Evolutionary conservation across 2,113 vertebrate species (phyloP).

Genomic region (Neopipo cinnamomea): DNA sequence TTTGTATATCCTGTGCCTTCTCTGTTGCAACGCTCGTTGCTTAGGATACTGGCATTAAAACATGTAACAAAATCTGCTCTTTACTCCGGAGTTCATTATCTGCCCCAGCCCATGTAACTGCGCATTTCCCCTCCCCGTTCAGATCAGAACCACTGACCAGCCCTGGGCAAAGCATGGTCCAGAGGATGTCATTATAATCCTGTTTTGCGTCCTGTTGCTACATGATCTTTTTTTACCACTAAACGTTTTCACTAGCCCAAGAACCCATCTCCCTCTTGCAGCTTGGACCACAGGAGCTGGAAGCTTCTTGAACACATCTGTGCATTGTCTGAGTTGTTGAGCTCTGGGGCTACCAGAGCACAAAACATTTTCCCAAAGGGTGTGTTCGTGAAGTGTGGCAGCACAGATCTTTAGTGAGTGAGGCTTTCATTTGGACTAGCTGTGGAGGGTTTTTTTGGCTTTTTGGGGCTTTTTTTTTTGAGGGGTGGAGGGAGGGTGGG

Average conservation of each 20-base stretch:
- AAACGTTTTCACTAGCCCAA: background rate
- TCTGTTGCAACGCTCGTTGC: background rate
- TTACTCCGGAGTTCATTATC: background rate
- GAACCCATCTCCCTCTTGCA: background rate
- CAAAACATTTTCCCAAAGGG: fast-evolving
- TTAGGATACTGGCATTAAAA: slow-evolving; percentile 46
- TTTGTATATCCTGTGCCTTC: slow-evolving; percentile 38
- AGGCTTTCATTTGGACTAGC: background rate
- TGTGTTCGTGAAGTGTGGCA: background rate
- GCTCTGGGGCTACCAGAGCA: background rate
- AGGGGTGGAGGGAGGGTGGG: too few species aligned
- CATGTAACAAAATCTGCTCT: slow-evolving; percentile 13
- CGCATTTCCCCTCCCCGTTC: background rate
- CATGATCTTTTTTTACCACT: background rate
- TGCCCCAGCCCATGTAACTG: background rate
- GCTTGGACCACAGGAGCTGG: fast-evolving
- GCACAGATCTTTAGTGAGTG: background rate
- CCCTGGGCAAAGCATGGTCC: background rate
- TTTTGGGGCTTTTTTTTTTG: background rate
- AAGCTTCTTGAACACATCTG: background rate
- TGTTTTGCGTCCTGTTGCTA: background rate
- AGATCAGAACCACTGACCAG: background rate
- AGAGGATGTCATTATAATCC: background rate
- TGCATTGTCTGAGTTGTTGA: background rate
- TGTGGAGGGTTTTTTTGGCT: background rate